These are phyloP conservation scores for Cephus runcator DNA, from an alignment of 2,888 invertebrate species.

Conservation along the genomic window DNA sequence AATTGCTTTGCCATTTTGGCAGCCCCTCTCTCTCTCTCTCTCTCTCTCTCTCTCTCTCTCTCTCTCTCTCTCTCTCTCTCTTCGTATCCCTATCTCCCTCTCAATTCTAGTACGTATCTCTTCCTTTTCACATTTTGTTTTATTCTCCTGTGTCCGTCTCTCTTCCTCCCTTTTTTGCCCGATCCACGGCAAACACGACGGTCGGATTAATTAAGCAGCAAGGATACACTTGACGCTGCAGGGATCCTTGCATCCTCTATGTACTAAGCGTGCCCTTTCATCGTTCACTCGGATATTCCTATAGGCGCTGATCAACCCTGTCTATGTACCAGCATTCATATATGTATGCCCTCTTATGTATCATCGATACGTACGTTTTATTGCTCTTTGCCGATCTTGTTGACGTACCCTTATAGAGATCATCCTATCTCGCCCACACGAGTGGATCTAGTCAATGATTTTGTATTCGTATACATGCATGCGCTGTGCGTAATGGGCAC, in stretches of 20 bases:
- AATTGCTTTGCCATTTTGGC: neutral
- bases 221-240: slow-evolving; percentile 7
- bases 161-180: neutral
- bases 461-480: neutral
- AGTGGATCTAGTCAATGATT: neutral
- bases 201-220: slow-evolving; percentile 38
- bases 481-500: neutral
- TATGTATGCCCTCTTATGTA: neutral
- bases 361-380: neutral
- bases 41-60: too few species aligned
- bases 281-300: neutral
- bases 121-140: neutral
- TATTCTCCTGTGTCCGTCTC: neutral
- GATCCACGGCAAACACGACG: slow-evolving; percentile 15
- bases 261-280: neutral
- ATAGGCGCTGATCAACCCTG: neutral
- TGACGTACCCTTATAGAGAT: neutral
- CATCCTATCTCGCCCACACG: neutral
- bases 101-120: neutral
- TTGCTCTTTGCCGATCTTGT: neutral
- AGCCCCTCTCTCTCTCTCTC: neutral
- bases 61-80: neutral
- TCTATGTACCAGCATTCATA: neutral
- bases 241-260: neutral
- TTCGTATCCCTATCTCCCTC: neutral